Base-by-base conservation (phyloP, 2,888 invertebrate genomes). In the Gisinianus flammeolus region DNA sequence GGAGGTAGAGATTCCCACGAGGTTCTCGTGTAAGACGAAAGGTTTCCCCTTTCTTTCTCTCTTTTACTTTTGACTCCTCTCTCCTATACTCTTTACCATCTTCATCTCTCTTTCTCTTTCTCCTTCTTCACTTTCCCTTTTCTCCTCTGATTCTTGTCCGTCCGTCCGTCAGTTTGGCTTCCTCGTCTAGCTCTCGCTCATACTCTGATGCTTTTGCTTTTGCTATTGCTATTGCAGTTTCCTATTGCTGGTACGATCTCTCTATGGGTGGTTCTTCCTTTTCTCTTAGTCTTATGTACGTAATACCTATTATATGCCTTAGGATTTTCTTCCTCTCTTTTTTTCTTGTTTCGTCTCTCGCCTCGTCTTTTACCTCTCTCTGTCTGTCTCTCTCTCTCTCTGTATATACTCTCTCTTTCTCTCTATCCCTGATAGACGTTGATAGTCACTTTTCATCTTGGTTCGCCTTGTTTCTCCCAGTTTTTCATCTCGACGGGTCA, bases 381-480 rank as follows among this genome's bases (percentile, higher is more conserved):
- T 58, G n/a, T 24, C 24, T 58, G 1, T 16, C 44, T 44, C 16
- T 44, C n/a, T 54, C 54, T n/a, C 5, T 54, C 54, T 54, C 19
- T 54, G 19, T n/a, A 16, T 54, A n/a, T 54, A 4, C 54, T 19
- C 3, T 19, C 54, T 54, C n/a, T 54, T 28, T 28, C 62, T 62
- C 62, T 62, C 16, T 54, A 5, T 10, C 8, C 22, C 2, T n/a
- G 56, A 58, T n/a, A 6, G 56, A 58, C 22, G 56, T 22, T 62
- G 62, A 62, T 62, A 62, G 62, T 26, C 62, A 62, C 62, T 62
- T 62, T 62, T 62, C 62, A 62, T 62, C 26, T 62, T 62, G 62
- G 26, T 62, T 28, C 62, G 62, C 62, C 62, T 62, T 62, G 62
- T 62, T 26, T 62, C 62, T 62, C 62, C 26, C 26, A 12, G 62